phyloP scores from a whole-genome alignment of 2,113 vertebrate species.

The Blennius ocellaris region DNA sequence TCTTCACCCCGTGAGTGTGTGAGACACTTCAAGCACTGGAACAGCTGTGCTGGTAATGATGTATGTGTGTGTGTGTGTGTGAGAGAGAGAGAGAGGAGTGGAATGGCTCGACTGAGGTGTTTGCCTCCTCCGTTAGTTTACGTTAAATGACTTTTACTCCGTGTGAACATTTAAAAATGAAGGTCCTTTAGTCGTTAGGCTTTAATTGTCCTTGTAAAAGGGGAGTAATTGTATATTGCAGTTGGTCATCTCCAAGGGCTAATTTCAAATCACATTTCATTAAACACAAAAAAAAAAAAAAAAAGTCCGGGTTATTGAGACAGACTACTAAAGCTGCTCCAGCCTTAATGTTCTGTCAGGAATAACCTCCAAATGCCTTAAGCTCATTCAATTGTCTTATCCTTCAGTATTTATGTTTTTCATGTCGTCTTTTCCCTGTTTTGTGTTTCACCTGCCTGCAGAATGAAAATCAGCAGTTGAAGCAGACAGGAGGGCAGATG shows the following conservation, averaged over 20 bases:
- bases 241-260: conserved; percentile 52
- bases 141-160: too few species aligned
- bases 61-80: too few species aligned
- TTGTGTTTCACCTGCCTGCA: conserved; percentile 22
- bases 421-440: conserved; percentile 26
- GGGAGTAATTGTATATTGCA: conserved; percentile 13
- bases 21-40: too few species aligned
- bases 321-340: conserved; percentile 15
- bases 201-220: conserved; percentile 2
- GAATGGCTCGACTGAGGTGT: too few species aligned
- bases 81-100: too few species aligned
- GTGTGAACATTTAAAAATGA: too few species aligned
- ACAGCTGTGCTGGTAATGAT: too few species aligned
- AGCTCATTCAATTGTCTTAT: conserved; percentile 55
- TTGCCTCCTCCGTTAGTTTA: too few species aligned
- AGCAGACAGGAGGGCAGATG: neutral
- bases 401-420: conserved; percentile 18
- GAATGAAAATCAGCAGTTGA: conserved; percentile 29
- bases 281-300: neutral
- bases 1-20: too few species aligned
- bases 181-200: neutral
- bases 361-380: conserved; percentile 67
- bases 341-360: conserved; percentile 44
- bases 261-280: conserved; percentile 50
- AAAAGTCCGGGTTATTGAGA: conserved; percentile 43